Evolutionary conservation across 2,113 vertebrate species (phyloP), one percentile per base, ranked within the genome.

Genomic region (Polyodon spathula): DNA sequence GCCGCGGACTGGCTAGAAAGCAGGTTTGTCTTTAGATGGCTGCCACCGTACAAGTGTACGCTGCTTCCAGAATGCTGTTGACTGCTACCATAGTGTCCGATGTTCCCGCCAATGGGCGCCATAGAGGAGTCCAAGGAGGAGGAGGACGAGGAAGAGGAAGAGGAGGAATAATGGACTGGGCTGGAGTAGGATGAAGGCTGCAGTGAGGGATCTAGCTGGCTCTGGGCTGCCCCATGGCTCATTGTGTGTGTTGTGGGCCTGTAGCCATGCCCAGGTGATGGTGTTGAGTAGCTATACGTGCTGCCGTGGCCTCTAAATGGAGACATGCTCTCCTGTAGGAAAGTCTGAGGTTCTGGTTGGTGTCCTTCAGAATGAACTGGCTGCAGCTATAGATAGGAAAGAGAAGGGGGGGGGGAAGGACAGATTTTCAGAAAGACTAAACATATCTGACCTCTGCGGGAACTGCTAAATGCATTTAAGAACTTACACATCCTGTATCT

Each of bases 311-410:
- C 88, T 76, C 88, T 78, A 80, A 93, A 97, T 1, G 94, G 93
- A 66, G 93, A 95, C 58, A 90, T 86, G 57, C 84, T 89, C 71
- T 93, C 91, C 67, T 91, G 93, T 67, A 90, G 89, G 65, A 92
- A 86, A 58, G 78, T 80, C 12, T 91, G 88, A 8, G 88, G 81
- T 66, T 94, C 92, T 11, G 86, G 81, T 72, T 80, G 83, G 58
- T 87, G 91, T 63, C 86, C 83, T 42, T 98, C 95, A 69, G 89
- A 88, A 66, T 91, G 84, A 71, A 88, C 77, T 63, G 90, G 81
- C 89, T 93, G 69, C 65, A 78, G 53, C 77, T 68, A 75, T 15
- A 58, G 0, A 65, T 69, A 4, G 68, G 4, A 56, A 16, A 56
- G 6, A 43, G 27, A 38, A 12, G 4, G 46, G 17, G 46, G 16